Base-by-base conservation (phyloP, 2,113 vertebrate genomes). In the Psittacula cyanocephala region DNA sequence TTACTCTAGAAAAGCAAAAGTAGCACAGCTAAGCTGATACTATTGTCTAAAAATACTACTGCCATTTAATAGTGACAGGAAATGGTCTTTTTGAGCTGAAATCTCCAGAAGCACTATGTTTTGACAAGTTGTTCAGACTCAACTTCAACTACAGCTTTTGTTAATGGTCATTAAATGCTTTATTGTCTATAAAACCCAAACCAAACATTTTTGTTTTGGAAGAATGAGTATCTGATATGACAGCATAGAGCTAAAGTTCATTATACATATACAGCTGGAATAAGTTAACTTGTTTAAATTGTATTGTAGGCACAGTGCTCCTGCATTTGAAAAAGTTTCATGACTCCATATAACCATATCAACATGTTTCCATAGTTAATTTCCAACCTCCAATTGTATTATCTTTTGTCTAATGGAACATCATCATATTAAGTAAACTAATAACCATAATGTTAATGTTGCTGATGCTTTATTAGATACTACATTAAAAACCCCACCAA, bases 331-430 rank as follows among this genome's bases (percentile, higher is more conserved):
- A 91, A 78, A 97, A 95, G 95, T 96, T 96, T 96, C 93, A 83
- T 97, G 95, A 96, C 94, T 97, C 94, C 94, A 44, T 75, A 63
- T 96, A 97, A 97, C 96, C 74, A 31, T 91, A 96, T 97, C 93
- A 96, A 77, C 94, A 94, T 96, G 76, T 96, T 96, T 95, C 91
- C 85, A 93, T 96, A 90, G 88, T 97, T 97, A 95, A 96, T 97
- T 96, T 94, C 91, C 96, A 97, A 79, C 88, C 68, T 96, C 29
- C 68, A 96, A 97, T 96, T 94, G 17, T 78, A 96, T 97, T 97
- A 96, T 78, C 89, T 88, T 93, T 88, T 93, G 90, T 88, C 81
- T 96, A 94, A 96, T 96, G 95, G 95, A 93, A 81, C 79, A 94
- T 96, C 93, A 96, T 96, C 68, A 75, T 96, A 83, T 83, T 96